These are phyloP conservation scores for Caradrina clavipalpis DNA, from an alignment of 2,888 invertebrate species.

Conservation along the genomic window DNA sequence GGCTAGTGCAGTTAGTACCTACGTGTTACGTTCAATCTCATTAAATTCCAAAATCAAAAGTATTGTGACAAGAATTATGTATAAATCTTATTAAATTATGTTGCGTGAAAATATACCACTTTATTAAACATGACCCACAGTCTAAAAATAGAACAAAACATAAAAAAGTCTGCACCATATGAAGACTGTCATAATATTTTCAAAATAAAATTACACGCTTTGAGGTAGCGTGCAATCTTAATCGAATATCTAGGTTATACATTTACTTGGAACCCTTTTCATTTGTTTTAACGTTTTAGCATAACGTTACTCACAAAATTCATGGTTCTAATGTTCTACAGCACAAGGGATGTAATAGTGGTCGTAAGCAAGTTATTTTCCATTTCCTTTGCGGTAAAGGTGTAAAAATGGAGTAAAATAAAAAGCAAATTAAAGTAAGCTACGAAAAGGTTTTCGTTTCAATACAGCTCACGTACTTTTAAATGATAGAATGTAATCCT, in stretches of 20 bases:
- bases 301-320: conserved; percentile 31
- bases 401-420: conserved; percentile 23
- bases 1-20: not conserved
- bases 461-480: conserved; percentile 35
- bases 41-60: no score
- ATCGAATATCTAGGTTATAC: conserved; percentile 63
- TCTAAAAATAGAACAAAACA: conserved; percentile 5
- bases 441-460: conserved; percentile 36
- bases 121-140: not conserved
- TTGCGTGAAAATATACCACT: not conserved
- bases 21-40: not conserved
- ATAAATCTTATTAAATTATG: not conserved
- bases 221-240: conserved; percentile 58
- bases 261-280: conserved; percentile 52
- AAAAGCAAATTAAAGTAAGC: conserved; percentile 38
- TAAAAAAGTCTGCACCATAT: not conserved
- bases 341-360: conserved; percentile 10
- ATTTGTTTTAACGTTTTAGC: conserved; percentile 49
- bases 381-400: conserved; percentile 13
- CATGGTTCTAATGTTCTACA: conserved; percentile 23
- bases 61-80: not conserved
- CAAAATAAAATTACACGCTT: conserved; percentile 49
- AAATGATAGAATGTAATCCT: conserved; percentile 37
- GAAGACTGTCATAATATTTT: conserved; percentile 47
- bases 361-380: conserved; percentile 23